A percentile compares a stretch with the other conserved stretches of the same genome.
These are phyloP conservation scores for Cygnus buccinator DNA, from an alignment of 2,113 vertebrate genomes.

Conservation along the genomic window DNA sequence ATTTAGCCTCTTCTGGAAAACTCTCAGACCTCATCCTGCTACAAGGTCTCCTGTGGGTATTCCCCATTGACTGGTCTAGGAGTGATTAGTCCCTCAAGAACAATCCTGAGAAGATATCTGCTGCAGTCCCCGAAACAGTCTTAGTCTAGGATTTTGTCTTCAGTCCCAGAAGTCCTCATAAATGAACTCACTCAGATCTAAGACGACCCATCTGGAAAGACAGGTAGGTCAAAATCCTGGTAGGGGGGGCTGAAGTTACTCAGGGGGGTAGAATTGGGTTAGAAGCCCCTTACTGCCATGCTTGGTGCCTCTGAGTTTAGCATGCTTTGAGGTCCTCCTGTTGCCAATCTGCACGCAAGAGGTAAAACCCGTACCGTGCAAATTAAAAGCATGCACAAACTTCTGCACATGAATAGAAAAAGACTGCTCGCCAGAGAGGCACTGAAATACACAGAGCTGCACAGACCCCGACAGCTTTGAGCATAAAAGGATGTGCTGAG, in stretches of 20 bases:
- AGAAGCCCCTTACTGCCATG: neutral
- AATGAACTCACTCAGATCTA: neutral
- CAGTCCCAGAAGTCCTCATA: neutral
- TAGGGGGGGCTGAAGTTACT: neutral
- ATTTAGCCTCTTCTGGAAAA: conserved; percentile 57
- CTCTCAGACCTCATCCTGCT: conserved; percentile 53
- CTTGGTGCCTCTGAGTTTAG: neutral
- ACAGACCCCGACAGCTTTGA: neutral
- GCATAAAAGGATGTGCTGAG: neutral
- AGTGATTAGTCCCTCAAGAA: neutral
- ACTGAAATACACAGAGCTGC: neutral
- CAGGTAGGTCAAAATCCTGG: neutral
- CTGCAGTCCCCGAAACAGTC: neutral
- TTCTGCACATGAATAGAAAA: rapidly evolving
- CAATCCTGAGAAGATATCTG: neutral
- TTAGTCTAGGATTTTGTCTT: neutral
- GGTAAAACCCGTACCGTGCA: neutral
- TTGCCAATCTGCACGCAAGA: neutral
- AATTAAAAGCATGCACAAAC: neutral
- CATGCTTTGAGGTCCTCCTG: neutral
- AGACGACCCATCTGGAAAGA: neutral
- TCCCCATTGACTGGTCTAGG: conserved; percentile 30
- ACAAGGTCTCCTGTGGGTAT: conserved; percentile 43
- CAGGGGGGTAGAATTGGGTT: neutral
- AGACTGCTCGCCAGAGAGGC: neutral